Conservation (phyloP, 2,888 invertebrate species). For the Atethmia centrago region DNA sequence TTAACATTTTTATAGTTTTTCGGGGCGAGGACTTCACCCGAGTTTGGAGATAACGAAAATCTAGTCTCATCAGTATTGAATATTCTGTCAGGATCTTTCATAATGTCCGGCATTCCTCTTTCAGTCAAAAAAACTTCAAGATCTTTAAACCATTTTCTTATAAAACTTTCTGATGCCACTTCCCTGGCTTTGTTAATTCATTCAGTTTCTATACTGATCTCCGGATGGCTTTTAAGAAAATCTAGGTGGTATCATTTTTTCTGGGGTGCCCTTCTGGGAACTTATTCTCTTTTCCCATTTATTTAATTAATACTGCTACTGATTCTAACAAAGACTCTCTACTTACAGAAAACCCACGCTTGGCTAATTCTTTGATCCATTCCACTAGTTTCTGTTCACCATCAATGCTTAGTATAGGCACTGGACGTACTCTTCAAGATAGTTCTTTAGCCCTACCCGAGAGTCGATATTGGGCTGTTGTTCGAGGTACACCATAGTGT, state of each 20-base stretch:
- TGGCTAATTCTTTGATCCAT: conserved; percentile 1
- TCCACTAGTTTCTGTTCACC: conserved; percentile 2
- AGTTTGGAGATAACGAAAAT: background rate
- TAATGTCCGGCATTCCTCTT: background rate
- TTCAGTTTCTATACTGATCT: background rate
- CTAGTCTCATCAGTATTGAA: conserved; percentile 12
- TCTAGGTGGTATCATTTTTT: background rate
- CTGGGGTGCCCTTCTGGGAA: background rate
- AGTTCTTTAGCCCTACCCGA: background rate
- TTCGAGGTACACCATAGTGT: background rate
- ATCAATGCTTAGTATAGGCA: background rate
- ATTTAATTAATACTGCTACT: background rate
- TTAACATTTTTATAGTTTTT: background rate
- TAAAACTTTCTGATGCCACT: background rate
- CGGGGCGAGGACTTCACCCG: background rate
- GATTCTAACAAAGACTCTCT: background rate
- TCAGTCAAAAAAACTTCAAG: background rate
- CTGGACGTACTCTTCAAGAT: background rate
- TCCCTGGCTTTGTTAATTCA: background rate
- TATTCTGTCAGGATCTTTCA: conserved; percentile 3
- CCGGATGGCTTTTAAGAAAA: background rate
- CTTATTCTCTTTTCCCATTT: background rate
- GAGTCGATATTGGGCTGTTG: background rate
- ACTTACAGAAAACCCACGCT: background rate
- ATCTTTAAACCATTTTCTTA: conserved; percentile 3